Evolutionary conservation across 35 echinoderm and acorn worm genomes (phyloP).

Genomic region (Diadema setosum): DNA sequence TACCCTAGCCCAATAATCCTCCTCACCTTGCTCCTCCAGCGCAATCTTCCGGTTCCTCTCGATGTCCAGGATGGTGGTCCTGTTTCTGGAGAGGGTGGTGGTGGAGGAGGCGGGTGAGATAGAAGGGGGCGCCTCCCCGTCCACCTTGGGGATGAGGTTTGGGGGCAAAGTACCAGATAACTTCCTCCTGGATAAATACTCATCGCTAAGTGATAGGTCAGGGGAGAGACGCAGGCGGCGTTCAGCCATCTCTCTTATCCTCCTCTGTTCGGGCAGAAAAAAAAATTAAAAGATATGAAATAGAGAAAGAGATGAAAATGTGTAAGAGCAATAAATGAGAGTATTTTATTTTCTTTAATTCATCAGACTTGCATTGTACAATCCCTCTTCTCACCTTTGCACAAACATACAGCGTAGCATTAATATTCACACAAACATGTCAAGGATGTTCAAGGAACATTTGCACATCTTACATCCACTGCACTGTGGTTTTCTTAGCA

Average conservation of each 20-base stretch:
- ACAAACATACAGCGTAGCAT: no score
- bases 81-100: conserved; percentile 14
- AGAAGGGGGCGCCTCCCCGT: neutral
- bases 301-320: no score
- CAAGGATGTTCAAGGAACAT: no score
- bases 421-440: no score
- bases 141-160: neutral
- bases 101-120: conserved; percentile 29
- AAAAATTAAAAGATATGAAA: neutral
- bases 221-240: conserved; percentile 67
- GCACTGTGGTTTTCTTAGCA: no score
- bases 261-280: conserved; percentile 18
- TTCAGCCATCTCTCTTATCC: conserved; percentile 69
- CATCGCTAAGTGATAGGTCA: conserved; percentile 86
- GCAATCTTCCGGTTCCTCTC: conserved; percentile 68
- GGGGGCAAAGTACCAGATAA: neutral
- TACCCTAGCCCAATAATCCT: neutral
- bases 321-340: no score
- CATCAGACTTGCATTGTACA: no score
- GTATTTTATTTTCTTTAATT: no score
- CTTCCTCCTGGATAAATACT: conserved; percentile 74
- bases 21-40: conserved; percentile 72
- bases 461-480: no score
- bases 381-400: no score
- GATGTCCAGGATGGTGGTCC: conserved; percentile 49